Evolutionary conservation across 2,797 vertebrate species (phyloP), one percentile per base, ranked within the genome.

Genomic region (Huso huso): DNA sequence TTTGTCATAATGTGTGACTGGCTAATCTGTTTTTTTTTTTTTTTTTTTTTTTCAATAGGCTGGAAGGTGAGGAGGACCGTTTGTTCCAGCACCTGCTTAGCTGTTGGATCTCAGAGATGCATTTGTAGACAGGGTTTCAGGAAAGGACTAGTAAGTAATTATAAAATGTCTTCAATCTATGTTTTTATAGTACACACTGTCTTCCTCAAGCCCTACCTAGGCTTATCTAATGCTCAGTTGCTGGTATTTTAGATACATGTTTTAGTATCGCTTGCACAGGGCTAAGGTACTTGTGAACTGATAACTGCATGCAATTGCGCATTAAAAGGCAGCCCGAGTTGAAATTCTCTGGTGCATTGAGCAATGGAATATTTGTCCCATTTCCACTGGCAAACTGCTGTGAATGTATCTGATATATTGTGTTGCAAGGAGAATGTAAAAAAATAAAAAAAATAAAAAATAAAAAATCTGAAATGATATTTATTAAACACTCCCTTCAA

Each of bases 131-230:
- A 48, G 49, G 10, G 6, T 66, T 66, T 55, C 49, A 48, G 55
- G 49, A 66, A 48, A 18, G 37, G 55, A 12, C 55, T 59, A 49
- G 65, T 66, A 48, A 66, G 65, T 66, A 60, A 48, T n/a, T 11
- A 12, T 58, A 58, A 58, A 58, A 58, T 58, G 12, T 11, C 12
- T n/a, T 63, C 9, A 11, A 37, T 37, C 37, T 37, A 37, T 37
- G 5, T 37, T 37, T 37, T 37, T 37, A 37, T 58, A 11, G 15
- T 7, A 58, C 12, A 11, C 2, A 58, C 11, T 11, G 3, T 58
- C 55, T 58, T n/a, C 10, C 55, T 13, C 12, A n/a, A 11, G 55
- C 11, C 11, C 37, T n/a, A 58, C 55, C 10, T 58, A n/a, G 10
- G n/a, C 15, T 58, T 7, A 7, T 58, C 55, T 13, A n/a, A n/a